Conservation (phyloP, 2,113 vertebrate species). For the Notechis scutatus region DNA sequence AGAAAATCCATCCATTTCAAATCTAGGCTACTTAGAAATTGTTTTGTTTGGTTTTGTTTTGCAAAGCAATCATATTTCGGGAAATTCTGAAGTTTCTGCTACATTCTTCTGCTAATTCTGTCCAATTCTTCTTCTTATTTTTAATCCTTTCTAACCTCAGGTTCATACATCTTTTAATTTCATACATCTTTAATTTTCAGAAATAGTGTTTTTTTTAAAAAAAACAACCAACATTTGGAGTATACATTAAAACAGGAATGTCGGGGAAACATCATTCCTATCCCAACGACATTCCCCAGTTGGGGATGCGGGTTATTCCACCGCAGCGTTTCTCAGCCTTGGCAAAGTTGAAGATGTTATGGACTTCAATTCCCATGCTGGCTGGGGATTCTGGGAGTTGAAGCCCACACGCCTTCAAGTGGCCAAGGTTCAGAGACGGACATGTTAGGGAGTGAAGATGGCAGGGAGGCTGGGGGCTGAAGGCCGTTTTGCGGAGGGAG, state of each 20-base stretch:
- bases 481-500: neutral
- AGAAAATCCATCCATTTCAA: neutral
- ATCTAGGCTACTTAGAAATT: neutral
- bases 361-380: neutral
- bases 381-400: neutral
- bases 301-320: neutral
- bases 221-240: neutral
- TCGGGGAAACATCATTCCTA: neutral
- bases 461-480: neutral
- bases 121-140: neutral
- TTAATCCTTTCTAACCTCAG: constrained; percentile 32
- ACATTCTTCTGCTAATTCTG: neutral
- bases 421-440: neutral
- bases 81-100: neutral
- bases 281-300: neutral
- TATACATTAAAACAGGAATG: neutral
- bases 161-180: neutral
- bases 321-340: neutral
- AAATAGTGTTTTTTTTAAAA: neutral
- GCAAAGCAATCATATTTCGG: neutral
- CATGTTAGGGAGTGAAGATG: neutral
- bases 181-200: neutral
- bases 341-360: neutral
- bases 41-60: too few relatives aligned
- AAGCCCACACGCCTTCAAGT: too few relatives aligned